Evolutionary conservation across 2,797 vertebrate genomes (phyloP).

Genomic region (Pangasius djambal): DNA sequence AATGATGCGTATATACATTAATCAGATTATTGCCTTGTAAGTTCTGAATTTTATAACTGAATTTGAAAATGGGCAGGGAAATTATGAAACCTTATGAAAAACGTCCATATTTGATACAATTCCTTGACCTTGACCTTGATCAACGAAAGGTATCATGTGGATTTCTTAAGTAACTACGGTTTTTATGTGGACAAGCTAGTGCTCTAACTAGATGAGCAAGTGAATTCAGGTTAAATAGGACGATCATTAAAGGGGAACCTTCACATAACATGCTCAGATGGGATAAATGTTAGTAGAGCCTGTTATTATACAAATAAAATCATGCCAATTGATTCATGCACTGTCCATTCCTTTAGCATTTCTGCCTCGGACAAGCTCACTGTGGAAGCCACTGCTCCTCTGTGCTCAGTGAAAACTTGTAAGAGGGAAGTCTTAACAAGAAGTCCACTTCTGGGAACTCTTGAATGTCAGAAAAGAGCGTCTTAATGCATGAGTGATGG

Average conservation of each 20-base stretch:
- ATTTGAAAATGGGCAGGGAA: neutral
- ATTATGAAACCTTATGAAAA: neutral
- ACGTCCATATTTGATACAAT: neutral
- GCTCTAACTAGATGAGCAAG: neutral
- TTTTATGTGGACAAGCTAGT: neutral
- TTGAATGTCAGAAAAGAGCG: neutral
- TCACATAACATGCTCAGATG: neutral
- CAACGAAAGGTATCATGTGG: neutral
- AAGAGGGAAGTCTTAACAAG: neutral
- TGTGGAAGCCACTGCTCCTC: neutral
- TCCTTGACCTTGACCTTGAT: neutral
- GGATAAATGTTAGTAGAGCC: neutral
- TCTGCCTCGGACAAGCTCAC: neutral
- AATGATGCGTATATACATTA: neutral
- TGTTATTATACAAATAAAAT: neutral
- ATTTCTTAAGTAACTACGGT: neutral
- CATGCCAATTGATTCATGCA: slow-evolving; percentile 8
- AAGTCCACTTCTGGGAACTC: neutral
- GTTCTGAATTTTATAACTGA: neutral
- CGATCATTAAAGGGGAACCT: neutral
- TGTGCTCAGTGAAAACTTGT: neutral
- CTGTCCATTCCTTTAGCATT: neutral
- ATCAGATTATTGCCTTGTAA: slow-evolving; percentile 20
- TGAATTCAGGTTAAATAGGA: slow-evolving; percentile 15
- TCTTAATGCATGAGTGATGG: slow-evolving; percentile 18